phyloP scores from a whole-genome alignment of 2,888 invertebrate species.

The Tiphia femorata region DNA sequence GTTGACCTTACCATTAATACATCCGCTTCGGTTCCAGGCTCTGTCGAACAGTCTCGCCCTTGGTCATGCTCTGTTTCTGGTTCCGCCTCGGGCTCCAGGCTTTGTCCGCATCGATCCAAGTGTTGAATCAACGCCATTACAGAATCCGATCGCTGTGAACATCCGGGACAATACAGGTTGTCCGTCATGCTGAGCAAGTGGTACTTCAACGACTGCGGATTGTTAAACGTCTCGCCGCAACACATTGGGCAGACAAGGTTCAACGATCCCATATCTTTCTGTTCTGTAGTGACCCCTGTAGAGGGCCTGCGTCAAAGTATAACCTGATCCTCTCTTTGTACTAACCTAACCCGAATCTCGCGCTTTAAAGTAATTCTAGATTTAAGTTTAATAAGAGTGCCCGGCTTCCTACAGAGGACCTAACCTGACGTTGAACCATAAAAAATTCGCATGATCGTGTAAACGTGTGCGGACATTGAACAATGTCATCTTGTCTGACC shows the following conservation, averaged over 20 bases:
- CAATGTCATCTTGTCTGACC: conserved; percentile 41
- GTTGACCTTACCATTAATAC: conserved; percentile 40
- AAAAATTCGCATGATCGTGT: conserved; percentile 17
- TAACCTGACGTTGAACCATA: conserved; percentile 38
- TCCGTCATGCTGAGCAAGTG: conserved; percentile 72
- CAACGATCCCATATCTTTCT: conserved; percentile 70
- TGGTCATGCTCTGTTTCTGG: conserved; percentile 20
- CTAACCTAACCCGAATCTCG: conserved; percentile 8
- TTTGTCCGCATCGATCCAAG: conserved; percentile 67
- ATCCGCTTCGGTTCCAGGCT: conserved; percentile 23
- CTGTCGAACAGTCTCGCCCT: conserved; percentile 15
- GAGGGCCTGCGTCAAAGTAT: conserved; percentile 9
- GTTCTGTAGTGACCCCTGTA: conserved; percentile 1
- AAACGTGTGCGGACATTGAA: conserved; percentile 25
- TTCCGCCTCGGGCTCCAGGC: conserved; percentile 21
- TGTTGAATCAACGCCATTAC: conserved; percentile 73
- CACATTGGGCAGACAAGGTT: conserved; percentile 75
- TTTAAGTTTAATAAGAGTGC: conserved; percentile 6
- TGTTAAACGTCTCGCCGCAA: conserved; percentile 75
- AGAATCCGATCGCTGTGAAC: conserved; percentile 72
- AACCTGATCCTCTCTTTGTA: conserved; percentile 16
- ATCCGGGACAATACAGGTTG: conserved; percentile 75
- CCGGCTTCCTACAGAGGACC: conserved; percentile 25
- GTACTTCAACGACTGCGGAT: conserved; percentile 71
- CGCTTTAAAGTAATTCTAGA: conserved; percentile 7